Conservation (phyloP, 2,113 vertebrate species). For the Okapia johnstoni region DNA sequence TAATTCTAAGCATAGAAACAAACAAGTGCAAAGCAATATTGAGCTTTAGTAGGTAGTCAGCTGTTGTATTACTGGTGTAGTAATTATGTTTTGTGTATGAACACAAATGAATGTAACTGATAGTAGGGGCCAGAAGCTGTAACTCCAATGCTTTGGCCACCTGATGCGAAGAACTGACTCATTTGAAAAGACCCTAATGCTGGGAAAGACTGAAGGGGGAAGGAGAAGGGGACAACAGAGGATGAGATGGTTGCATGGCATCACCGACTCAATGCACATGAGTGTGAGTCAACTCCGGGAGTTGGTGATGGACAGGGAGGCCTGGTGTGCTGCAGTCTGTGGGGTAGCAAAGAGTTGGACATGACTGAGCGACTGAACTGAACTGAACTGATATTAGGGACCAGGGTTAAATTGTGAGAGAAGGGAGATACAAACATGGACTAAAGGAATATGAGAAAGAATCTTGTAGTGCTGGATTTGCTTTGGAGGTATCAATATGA, state of each 20-base stretch:
- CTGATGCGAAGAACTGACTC: neutral
- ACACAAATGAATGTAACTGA: neutral
- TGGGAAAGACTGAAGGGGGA: neutral
- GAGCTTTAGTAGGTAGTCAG: neutral
- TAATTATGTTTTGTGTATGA: neutral
- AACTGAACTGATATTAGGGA: neutral
- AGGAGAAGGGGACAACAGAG: neutral
- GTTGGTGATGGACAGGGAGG: neutral
- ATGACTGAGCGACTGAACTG: neutral
- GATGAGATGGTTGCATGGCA: neutral
- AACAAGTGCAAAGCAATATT: neutral
- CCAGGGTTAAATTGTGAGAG: neutral
- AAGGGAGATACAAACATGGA: neutral
- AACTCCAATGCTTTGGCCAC: neutral
- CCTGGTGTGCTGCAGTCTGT: neutral
- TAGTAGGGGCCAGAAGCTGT: neutral
- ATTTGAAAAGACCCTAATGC: neutral
- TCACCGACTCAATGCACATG: neutral
- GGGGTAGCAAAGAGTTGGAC: neutral
- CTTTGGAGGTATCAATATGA: neutral
- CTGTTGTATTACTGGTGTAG: neutral
- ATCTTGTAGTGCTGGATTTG: neutral
- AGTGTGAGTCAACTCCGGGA: neutral
- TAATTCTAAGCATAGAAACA: conserved; percentile 34
- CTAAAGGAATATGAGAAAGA: neutral